Evolutionary conservation across 1,140 invertebrate species (phyloP).

Genomic region (Dinothrombium tinctorium): DNA sequence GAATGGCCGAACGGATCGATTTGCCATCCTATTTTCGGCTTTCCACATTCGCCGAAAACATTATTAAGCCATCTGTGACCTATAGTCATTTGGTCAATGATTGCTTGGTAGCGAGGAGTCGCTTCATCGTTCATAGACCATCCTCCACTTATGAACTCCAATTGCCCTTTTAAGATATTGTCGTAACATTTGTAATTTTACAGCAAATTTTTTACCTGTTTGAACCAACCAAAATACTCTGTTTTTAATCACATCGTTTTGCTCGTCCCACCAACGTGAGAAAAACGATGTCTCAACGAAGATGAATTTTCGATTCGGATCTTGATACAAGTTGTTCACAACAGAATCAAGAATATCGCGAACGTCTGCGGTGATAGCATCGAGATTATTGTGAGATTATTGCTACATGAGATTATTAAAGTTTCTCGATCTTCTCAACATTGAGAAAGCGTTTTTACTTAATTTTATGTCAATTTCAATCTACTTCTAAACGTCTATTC

Average conservation of each 20-base stretch:
- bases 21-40: conserved; percentile 45
- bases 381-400: too few relatives aligned
- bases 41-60: conserved; percentile 36
- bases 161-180: conserved; percentile 42
- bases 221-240: conserved; percentile 20
- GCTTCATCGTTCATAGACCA: conserved; percentile 99
- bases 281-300: conserved; percentile 63
- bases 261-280: conserved; percentile 66
- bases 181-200: too few relatives aligned
- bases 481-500: too few relatives aligned
- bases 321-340: conserved; percentile 42
- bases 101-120: conserved; percentile 68
- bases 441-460: too few relatives aligned
- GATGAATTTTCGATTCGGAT: conserved; percentile 36
- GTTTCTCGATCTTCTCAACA: too few relatives aligned
- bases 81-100: conserved; percentile 90
- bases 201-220: too few relatives aligned
- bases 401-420: too few relatives aligned
- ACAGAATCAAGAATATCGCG: conserved; percentile 79
- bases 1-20: conserved; percentile 80
- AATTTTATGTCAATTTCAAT: too few relatives aligned
- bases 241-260: conserved; percentile 32
- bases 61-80: conserved; percentile 69
- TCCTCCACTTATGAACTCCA: conserved; percentile 85
- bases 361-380: too few relatives aligned